Evolutionary conservation across 2,888 invertebrate genomes (phyloP).

Genomic region (Eupithecia subfuscata): DNA sequence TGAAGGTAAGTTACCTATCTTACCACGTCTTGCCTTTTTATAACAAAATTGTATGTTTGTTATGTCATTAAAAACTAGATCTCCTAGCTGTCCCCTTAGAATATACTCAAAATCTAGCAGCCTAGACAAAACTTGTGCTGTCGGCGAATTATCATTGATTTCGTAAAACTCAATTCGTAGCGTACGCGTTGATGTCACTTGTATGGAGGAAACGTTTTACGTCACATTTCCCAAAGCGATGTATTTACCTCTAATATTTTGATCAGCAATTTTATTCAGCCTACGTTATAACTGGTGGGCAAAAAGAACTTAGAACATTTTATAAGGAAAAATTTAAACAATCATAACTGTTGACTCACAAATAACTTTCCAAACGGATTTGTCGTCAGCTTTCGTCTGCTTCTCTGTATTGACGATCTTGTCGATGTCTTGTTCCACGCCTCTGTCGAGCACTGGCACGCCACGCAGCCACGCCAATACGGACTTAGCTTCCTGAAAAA

Average conservation of each 20-base stretch:
- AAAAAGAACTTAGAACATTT: too few species aligned
- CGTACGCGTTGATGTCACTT: not conserved
- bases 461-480: constrained; percentile 77
- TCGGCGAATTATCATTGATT: too few species aligned
- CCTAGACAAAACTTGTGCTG: too few species aligned
- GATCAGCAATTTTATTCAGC: not conserved
- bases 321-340: too few species aligned
- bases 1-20: too few species aligned
- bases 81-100: too few species aligned
- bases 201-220: not conserved
- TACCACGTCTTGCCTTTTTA: too few species aligned
- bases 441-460: constrained; percentile 58
- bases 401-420: constrained; percentile 68
- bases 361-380: constrained; percentile 72
- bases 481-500: constrained; percentile 70
- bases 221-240: not conserved
- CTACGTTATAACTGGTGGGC: too few species aligned
- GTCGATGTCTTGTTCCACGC: constrained; percentile 69
- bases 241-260: too few species aligned
- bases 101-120: too few species aligned
- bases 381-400: constrained; percentile 67
- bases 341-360: constrained; percentile 52
- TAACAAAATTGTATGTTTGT: too few species aligned
- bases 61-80: too few species aligned
- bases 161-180: not conserved